Evolutionary conservation across 2,888 invertebrate genomes (phyloP).

Genomic region (Furcula furcula): DNA sequence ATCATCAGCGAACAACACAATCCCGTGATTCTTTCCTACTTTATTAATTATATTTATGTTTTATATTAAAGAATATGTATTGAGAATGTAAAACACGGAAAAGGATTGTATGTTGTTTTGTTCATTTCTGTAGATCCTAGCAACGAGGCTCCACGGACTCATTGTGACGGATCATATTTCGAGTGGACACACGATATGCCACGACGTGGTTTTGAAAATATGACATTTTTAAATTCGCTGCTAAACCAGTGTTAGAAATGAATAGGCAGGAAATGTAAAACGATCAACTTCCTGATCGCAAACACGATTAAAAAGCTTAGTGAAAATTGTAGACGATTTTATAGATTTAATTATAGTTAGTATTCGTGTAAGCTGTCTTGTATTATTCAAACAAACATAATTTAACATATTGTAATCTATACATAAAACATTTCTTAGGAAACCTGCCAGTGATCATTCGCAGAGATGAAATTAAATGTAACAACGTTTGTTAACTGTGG

Average conservation of each 20-base stretch:
- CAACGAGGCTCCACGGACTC: conserved; percentile 46
- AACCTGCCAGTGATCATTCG: no score
- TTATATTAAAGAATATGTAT: conserved; percentile 20
- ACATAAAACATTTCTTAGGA: no score
- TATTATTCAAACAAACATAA: no score
- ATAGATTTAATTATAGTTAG: no score
- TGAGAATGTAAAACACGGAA: conserved; percentile 24
- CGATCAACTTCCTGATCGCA: neutral
- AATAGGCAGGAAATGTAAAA: conserved; percentile 22
- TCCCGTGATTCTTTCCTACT: no score
- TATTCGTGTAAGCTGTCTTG: no score
- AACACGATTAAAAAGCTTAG: neutral
- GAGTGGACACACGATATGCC: conserved; percentile 32
- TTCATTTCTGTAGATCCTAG: conserved; percentile 22
- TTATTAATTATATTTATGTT: no score
- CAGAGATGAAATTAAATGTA: no score
- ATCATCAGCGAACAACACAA: no score
- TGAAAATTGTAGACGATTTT: neutral
- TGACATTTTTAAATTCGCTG: conserved; percentile 20
- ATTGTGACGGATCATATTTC: conserved; percentile 57
- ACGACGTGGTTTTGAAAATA: conserved; percentile 23
- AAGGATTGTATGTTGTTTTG: conserved; percentile 47
- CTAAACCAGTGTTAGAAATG: conserved; percentile 23
- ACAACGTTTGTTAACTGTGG: no score
- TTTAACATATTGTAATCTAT: no score